A percentile compares a stretch with the other conserved stretches of the same genome.
phyloP scores from a whole-genome alignment of 1,140 invertebrate species.

The Heliconius nattereri region DNA sequence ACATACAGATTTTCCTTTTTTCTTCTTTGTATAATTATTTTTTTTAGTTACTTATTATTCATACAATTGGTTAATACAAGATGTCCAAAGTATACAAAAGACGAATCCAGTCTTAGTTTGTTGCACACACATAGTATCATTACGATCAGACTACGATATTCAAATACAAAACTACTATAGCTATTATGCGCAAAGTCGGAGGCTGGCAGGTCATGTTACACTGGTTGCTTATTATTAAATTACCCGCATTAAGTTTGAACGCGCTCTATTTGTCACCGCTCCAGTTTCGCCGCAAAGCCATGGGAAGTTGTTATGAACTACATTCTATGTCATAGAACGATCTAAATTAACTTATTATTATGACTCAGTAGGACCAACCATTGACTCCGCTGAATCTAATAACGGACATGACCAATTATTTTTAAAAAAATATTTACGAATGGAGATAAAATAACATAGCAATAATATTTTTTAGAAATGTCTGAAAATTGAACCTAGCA shows the following conservation, averaged over 20 bases:
- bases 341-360: constrained; percentile 53
- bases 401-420: background rate
- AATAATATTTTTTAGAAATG: constrained; percentile 3
- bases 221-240: constrained; percentile 56
- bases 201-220: constrained; percentile 24
- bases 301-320: constrained; percentile 64
- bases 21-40: too few species aligned
- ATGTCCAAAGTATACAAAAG: too few species aligned
- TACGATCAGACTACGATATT: background rate
- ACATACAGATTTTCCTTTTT: too few species aligned
- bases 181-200: background rate
- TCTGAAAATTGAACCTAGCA: too few species aligned
- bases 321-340: constrained; percentile 58
- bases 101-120: too few species aligned
- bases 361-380: background rate
- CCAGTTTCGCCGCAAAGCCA: constrained; percentile 62
- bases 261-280: constrained; percentile 64
- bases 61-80: too few species aligned
- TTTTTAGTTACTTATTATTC: too few species aligned
- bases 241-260: constrained; percentile 56
- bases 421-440: background rate
- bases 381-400: background rate
- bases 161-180: constrained; percentile 6
- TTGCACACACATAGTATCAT: background rate
- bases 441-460: background rate